Base-by-base conservation (phyloP, 2,888 invertebrate genomes). In the Dendrolimus pini region DNA sequence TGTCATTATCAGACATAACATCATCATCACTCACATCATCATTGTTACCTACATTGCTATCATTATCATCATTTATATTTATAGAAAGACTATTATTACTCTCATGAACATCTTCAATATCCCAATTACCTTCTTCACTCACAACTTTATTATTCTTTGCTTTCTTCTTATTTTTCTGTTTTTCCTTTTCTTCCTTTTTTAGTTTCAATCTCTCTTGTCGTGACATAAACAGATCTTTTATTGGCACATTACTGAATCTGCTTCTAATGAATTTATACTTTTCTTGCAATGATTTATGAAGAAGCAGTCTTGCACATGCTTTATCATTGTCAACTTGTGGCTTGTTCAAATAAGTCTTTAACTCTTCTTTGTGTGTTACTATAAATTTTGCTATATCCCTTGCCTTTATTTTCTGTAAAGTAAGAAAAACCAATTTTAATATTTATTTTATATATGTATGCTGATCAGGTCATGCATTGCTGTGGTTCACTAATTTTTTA, bases 141-240 rank as follows among this genome's bases (percentile, higher is more conserved):
- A 78, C 71, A 52, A 74, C 67, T 57, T 75, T 77, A 41, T 62
- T 65, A 55, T 72, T 66, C 57, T 71, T 80, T 14, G 59, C 70
- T 62, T 80, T 78, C 62, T 74, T 80, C 61, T 82, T 82, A 61
- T 82, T 78, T 62, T 83, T 83, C 58, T 83, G 74, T 60, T 83
- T 80, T 54, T 85, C 83, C 65, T 69, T 80, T 13, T 77, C 83
- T 68, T 91, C 89, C 58, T 88, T 85, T 59, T 89, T 88, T 1
- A 85, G 61, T 59, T 88, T 86, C 60, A 68, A 64, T 61, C 89
- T 80, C 71, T 90, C 90, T 64, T 82, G 66, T 58, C 90, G 69
- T 1, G 90, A 89, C 89, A 90, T 87, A 2, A 89, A 76, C 9
- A 90, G 69, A 56, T 90, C 89, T 63, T 87, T 72, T 18, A 89